Evolutionary conservation across 64 coral and sea anemone species (phyloP).

Genomic region (Pachyseris speciosa): DNA sequence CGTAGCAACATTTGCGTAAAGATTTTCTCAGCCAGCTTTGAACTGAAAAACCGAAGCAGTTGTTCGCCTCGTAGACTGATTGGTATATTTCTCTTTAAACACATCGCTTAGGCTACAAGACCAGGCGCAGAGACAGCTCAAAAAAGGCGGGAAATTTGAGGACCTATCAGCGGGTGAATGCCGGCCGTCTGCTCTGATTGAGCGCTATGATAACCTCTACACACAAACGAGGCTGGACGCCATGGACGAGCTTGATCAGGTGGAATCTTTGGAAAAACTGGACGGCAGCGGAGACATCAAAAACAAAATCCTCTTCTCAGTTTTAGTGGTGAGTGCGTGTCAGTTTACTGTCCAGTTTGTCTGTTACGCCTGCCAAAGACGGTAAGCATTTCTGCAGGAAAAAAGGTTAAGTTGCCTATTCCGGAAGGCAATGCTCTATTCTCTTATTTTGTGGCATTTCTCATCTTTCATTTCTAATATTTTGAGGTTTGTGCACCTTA

Average conservation of each 20-base stretch:
- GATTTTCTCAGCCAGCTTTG: no score
- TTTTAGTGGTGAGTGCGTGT: slow-evolving; percentile 76
- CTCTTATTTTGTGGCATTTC: no score
- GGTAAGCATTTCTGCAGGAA: no score
- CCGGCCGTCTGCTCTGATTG: slow-evolving; percentile 66
- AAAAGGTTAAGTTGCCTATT: no score
- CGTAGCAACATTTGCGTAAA: no score
- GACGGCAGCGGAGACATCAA: slow-evolving; percentile 83
- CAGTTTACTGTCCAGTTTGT: no score
- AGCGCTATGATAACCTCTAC: slow-evolving; percentile 90
- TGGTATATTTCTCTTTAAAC: neutral
- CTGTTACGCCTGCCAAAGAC: neutral
- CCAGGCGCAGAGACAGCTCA: slow-evolving; percentile 86
- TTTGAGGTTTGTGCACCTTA: no score
- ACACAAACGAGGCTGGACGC: slow-evolving; percentile 89
- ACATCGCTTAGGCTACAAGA: slow-evolving; percentile 81
- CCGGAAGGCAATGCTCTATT: no score
- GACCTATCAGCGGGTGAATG: slow-evolving; percentile 80
- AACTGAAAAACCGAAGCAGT: no score
- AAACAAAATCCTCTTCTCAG: slow-evolving; percentile 89
- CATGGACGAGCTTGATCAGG: slow-evolving; percentile 75
- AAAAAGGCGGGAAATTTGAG: slow-evolving; percentile 90
- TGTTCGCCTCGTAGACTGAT: no score
- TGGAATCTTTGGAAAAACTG: slow-evolving; percentile 73
- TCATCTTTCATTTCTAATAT: no score